Evolutionary conservation across 2,113 vertebrate species (phyloP).

Genomic region (Athene cunicularia): DNA sequence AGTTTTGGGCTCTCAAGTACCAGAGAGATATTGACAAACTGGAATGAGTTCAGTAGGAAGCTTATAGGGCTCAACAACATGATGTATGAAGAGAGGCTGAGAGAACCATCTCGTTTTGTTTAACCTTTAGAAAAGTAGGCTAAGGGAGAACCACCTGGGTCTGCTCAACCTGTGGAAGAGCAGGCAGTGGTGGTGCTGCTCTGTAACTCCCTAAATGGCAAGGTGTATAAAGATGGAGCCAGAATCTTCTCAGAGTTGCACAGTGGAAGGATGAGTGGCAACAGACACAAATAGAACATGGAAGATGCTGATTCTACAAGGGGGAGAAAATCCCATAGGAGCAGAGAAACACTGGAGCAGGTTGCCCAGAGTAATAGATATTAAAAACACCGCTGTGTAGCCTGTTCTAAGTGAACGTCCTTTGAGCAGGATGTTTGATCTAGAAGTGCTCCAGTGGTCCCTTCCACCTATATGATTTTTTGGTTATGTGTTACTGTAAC

Average conservation of each 20-base stretch:
- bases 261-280: not conserved
- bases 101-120: not conserved
- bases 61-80: not conserved
- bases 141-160: not conserved
- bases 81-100: not conserved
- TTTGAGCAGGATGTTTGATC: not conserved
- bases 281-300: not conserved
- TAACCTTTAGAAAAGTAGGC: not conserved
- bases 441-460: not conserved
- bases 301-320: not conserved
- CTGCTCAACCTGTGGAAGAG: not conserved
- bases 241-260: not conserved
- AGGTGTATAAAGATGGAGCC: not conserved
- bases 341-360: not conserved
- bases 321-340: accelerated
- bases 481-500: not conserved
- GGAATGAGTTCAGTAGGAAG: not conserved
- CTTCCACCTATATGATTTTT: not conserved
- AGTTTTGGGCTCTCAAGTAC: not conserved
- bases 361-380: not conserved
- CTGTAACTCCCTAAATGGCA: not conserved
- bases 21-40: not conserved
- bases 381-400: accelerated
- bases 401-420: not conserved
- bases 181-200: not conserved